Evolutionary conservation across 2,113 vertebrate species (phyloP), one percentile per base, ranked within the genome.

Genomic region (Cepphus grylle): DNA sequence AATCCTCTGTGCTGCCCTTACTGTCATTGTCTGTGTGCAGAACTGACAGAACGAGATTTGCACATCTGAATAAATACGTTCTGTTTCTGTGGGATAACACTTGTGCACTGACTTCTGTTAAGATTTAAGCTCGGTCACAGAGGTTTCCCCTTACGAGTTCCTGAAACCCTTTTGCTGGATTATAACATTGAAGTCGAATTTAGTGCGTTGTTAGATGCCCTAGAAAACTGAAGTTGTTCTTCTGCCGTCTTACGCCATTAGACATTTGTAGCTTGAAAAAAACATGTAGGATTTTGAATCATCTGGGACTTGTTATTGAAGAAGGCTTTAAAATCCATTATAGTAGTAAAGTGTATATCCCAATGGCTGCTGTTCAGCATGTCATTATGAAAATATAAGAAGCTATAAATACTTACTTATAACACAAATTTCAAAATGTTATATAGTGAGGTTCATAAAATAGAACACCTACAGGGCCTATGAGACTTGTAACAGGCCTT

Each of bases 221-320:
- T 71, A 55, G 36, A 85, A 59, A 81, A 38, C 36, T 58, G 43
- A 71, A 80, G 42, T 92, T 42, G 66, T 94, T 86, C 42, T 94
- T 96, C 76, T 88, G 34, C 70, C 38, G 32, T 86, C 32, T 94
- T 76, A 65, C 5, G 5, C 87, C 76, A 47, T 91, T 36, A 23
- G 69, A 55, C 27, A 85, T 71, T 87, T 59, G 8, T 92, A 55
- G 94, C 53, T 81, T 94, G 67, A 81, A 92, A 88, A 97, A 97
- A 92, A 40, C 86, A 76, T 83, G 36, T 49, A 93, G 67, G 66
- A 70, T 93, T 95, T 90, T 89, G 80, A 93, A 86, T 95, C 59
- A 73, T 55, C n/a, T 4, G 3, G 66, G 73, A 56, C 45, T 96
- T 7, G 6, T 71, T 76, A 45, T 27, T 81, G 53, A 59, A 86